Base-by-base conservation (phyloP, 2,888 invertebrate species). In the Dyspetes luteomarginatus region DNA sequence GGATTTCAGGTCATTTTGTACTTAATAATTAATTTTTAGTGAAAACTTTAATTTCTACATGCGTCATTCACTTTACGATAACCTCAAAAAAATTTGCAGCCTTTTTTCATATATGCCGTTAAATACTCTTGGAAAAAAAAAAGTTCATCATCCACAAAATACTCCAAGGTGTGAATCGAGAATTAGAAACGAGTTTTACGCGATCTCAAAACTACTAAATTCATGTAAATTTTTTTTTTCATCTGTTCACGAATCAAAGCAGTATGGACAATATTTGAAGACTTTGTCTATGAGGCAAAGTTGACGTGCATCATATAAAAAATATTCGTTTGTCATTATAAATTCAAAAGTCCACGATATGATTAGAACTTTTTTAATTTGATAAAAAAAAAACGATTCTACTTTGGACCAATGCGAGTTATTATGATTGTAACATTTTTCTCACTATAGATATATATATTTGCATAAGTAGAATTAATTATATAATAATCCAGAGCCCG, bases 381-480 rank as follows among this genome's bases (percentile, higher is more conserved):
- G 1, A 48, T 36, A 12, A 36, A 36, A 12, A 12, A 36, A 36
- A 36, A 36, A 36, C 1, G 9, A 36, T 12, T 12, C 36, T n/a
- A 7, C 26, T 62, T 62, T 62, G 22, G 43, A 15, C 43, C 15
- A 12, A 24, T 0, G 15, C 43, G 22, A 41, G 24, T 43, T 62
- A 3, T 15, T 43, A 5, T n/a, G 19, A 24, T 43, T 43, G 22
- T 62, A 22, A 36, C 15, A 62, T 17, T 30, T 19, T 22, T 45
- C 64, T 45, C 28, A 24, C 3, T 64, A 45, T 41, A 22, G 19
- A 41, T 56, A 26, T 17, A 24, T 43, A 28, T 69, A 56, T 56
- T 69, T 24, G 71, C 28, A 7, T 28, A 24, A 26, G 36, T 12
- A 30, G 12, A 67, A 15, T n/a, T 36, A 67, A 45, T 56, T 56